phyloP scores from a whole-genome alignment of 2,113 vertebrate species.

The Dromiciops gliroides region DNA sequence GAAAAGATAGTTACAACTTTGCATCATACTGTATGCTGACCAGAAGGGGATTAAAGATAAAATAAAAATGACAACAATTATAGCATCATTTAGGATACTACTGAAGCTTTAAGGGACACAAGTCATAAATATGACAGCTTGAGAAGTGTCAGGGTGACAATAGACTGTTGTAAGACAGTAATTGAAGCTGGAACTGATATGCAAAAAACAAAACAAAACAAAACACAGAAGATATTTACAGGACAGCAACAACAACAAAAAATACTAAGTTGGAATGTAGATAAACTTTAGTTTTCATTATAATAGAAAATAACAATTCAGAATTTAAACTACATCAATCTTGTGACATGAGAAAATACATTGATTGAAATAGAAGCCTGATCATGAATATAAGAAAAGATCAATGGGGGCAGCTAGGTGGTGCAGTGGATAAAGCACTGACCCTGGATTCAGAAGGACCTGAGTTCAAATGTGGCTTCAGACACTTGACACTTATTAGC shows the following conservation, averaged over 20 bases:
- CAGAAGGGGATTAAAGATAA: neutral
- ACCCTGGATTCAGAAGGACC: too few relatives aligned
- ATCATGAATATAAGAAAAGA: neutral
- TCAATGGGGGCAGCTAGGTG: too few relatives aligned
- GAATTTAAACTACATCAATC: neutral
- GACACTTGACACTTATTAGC: too few relatives aligned
- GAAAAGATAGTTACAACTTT: neutral
- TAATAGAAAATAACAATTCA: neutral
- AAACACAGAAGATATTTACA: neutral
- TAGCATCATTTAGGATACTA: neutral
- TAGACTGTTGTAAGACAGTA: neutral
- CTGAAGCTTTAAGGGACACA: neutral
- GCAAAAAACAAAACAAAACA: neutral
- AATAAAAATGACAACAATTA: neutral
- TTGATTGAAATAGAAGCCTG: neutral
- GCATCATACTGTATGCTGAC: neutral
- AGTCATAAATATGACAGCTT: neutral
- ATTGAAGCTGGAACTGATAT: neutral
- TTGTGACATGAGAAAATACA: neutral
- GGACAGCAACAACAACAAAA: neutral
- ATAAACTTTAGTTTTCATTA: neutral
- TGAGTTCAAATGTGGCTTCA: too few relatives aligned
- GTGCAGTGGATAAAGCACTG: too few relatives aligned
- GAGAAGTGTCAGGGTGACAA: neutral
- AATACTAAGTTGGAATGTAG: neutral